phyloP scores from a whole-genome alignment of 2,888 invertebrate genomes.

The Synanthedon myopaeformis region DNA sequence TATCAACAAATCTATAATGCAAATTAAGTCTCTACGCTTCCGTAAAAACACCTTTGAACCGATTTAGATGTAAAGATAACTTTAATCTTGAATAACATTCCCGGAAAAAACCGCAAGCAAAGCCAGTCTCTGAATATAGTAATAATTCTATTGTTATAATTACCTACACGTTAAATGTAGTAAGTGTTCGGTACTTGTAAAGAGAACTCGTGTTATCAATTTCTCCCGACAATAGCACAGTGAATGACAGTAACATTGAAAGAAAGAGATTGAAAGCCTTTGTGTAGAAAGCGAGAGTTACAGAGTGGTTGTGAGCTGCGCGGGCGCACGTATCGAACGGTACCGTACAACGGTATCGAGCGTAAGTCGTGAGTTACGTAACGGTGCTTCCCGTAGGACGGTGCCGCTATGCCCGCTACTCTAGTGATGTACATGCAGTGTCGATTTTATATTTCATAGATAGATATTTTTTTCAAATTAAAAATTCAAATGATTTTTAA shows the following conservation, averaged over 20 bases:
- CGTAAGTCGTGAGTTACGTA: constrained; percentile 22
- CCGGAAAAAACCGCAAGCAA: too few relatives aligned
- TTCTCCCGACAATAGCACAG: background rate
- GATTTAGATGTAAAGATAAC: too few relatives aligned
- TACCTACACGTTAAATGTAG: too few relatives aligned
- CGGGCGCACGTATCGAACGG: constrained; percentile 14
- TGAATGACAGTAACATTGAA: background rate
- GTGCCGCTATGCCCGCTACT: background rate
- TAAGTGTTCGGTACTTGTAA: background rate
- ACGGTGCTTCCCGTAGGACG: constrained; percentile 49
- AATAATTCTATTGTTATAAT: too few relatives aligned
- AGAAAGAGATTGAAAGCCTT: constrained; percentile 30
- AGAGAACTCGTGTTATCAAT: background rate
- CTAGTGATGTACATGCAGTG: background rate
- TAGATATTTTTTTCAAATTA: too few relatives aligned
- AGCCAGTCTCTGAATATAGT: too few relatives aligned
- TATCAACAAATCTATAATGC: too few relatives aligned
- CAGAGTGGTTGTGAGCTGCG: constrained; percentile 29
- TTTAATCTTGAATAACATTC: too few relatives aligned
- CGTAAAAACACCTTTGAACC: too few relatives aligned
- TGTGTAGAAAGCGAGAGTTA: constrained; percentile 59
- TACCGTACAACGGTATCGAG: constrained; percentile 26
- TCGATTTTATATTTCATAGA: background rate
- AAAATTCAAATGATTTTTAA: too few relatives aligned
- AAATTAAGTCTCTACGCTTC: too few relatives aligned